Evolutionary conservation across 2,113 vertebrate species (phyloP).

Genomic region (Donacobius atricapilla): DNA sequence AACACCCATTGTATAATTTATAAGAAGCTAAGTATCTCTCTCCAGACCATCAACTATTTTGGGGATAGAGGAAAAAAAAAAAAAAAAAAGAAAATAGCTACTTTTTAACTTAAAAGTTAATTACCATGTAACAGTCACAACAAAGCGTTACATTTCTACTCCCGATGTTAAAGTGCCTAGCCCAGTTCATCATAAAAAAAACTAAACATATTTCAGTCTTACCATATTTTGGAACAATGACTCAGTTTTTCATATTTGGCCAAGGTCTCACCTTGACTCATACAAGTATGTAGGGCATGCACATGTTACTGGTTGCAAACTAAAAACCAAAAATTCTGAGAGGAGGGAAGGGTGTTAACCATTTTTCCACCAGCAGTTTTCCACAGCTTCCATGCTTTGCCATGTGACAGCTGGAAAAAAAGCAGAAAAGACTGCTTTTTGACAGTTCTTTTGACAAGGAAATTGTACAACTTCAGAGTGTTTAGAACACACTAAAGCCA

Average conservation of each 20-base stretch:
- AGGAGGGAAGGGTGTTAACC: background rate
- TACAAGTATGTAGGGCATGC: background rate
- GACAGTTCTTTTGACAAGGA: background rate
- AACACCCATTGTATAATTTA: background rate
- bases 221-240: background rate
- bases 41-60: background rate
- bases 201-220: background rate
- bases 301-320: background rate
- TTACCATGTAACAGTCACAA: background rate
- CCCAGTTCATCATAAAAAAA: background rate
- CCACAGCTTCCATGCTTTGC: background rate
- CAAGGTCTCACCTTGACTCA: background rate
- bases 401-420: background rate
- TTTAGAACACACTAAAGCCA: background rate
- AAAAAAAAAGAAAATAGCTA: too few species aligned
- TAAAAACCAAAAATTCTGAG: background rate
- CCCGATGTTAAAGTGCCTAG: background rate
- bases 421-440: background rate
- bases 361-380: background rate
- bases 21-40: background rate
- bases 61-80: too few species aligned
- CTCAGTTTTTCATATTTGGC: background rate
- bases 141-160: background rate
- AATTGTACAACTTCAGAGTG: background rate
- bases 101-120: background rate